These are phyloP conservation scores for Patiria pectinifera DNA, from an alignment of 53 echinoderm and acorn worm genomes.

Conservation along the genomic window DNA sequence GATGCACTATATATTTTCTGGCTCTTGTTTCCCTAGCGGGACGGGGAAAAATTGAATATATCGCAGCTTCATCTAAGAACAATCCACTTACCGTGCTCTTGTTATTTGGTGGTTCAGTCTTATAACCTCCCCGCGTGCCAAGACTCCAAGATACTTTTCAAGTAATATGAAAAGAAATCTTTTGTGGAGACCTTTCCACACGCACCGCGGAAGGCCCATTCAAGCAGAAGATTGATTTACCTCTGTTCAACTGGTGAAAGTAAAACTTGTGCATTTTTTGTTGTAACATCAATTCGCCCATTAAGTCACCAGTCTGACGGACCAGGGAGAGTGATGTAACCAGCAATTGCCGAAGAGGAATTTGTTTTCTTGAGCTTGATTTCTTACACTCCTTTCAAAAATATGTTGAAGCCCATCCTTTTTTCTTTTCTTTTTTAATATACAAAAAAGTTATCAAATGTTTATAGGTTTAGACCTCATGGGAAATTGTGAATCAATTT, in stretches of 20 bases:
- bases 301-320: neutral
- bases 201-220: neutral
- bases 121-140: neutral
- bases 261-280: neutral
- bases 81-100: constrained; percentile 44
- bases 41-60: neutral
- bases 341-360: no score
- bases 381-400: no score
- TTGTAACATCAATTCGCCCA: neutral
- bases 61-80: neutral
- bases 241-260: neutral
- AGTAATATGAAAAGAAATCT: neutral
- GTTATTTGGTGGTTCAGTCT: neutral
- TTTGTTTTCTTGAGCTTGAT: no score
- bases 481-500: no score
- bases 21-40: neutral
- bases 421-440: no score
- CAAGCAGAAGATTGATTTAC: constrained; percentile 8
- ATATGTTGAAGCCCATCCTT: no score
- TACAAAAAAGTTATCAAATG: no score
- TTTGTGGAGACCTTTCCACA: neutral
- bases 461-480: no score
- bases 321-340: neutral
- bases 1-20: neutral
- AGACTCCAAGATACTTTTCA: constrained; percentile 32